phyloP scores from a whole-genome alignment of 2,113 vertebrate species.

The Gymnorhina tibicen region DNA sequence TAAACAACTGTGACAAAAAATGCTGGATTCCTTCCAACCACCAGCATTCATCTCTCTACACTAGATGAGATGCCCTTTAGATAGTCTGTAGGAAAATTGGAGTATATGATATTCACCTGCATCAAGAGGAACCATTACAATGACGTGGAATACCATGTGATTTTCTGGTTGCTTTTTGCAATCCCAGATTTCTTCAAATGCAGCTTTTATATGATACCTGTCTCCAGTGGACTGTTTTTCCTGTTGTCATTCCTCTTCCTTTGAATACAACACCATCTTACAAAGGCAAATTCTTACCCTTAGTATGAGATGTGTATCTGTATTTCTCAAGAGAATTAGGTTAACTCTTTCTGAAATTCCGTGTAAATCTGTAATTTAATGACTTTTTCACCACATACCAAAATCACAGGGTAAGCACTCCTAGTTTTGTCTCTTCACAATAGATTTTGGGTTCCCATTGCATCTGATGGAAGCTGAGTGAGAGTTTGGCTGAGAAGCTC shows the following conservation, averaged over 20 bases:
- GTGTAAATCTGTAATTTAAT: neutral
- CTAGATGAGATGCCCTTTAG: neutral
- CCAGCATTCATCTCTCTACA: neutral
- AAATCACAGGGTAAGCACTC: neutral
- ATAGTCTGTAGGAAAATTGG: neutral
- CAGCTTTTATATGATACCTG: neutral
- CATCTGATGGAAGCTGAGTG: neutral
- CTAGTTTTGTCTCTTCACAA: neutral
- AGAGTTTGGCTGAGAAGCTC: neutral
- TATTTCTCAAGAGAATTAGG: neutral
- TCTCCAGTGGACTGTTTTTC: neutral
- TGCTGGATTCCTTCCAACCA: neutral
- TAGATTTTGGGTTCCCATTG: fast-evolving
- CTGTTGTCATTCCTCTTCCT: neutral
- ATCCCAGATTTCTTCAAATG: neutral
- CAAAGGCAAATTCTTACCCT: neutral
- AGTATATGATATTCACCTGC: neutral
- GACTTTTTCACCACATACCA: neutral
- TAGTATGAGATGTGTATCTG: neutral
- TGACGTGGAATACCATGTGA: neutral
- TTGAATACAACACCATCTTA: neutral
- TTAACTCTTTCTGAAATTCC: neutral
- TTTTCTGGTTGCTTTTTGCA: neutral
- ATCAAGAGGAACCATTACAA: neutral
- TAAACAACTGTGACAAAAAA: neutral